phyloP scores from a whole-genome alignment of 2,888 invertebrate species.

The Andrena hattorfiana region DNA sequence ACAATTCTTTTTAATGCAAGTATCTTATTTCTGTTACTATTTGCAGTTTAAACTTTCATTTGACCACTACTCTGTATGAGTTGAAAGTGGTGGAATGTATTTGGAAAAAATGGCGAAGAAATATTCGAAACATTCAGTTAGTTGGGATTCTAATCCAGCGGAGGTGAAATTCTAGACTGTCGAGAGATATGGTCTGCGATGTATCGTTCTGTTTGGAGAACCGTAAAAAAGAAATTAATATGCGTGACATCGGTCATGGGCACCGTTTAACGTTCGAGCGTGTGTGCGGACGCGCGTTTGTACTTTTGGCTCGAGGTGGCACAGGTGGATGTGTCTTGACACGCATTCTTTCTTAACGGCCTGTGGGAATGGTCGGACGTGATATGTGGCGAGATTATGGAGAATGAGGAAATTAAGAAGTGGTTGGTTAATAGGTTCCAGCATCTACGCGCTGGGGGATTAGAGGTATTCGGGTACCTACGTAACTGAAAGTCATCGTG shows the following conservation, averaged over 20 bases:
- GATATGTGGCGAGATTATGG: constrained; percentile 8
- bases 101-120: no score
- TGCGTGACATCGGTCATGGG: constrained; percentile 1
- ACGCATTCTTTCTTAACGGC: background rate
- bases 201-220: constrained; percentile 10
- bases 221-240: constrained; percentile 45
- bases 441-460: background rate
- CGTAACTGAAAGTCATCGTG: background rate
- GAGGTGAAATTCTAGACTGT: constrained; percentile 43
- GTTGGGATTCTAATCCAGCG: background rate
- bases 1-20: no score
- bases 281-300: background rate
- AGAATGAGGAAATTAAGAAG: constrained; percentile 6
- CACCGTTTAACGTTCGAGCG: background rate
- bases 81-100: no score
- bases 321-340: constrained; percentile 6
- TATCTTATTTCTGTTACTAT: no score
- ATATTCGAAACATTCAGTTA: background rate
- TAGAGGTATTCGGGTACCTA: background rate
- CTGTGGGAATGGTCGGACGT: constrained; percentile 12
- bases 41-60: no score
- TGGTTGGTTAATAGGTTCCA: background rate
- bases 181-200: background rate
- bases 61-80: no score
- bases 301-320: constrained; percentile 5